Base-by-base conservation (phyloP, 2,113 vertebrate species). In the Piprites chloris region DNA sequence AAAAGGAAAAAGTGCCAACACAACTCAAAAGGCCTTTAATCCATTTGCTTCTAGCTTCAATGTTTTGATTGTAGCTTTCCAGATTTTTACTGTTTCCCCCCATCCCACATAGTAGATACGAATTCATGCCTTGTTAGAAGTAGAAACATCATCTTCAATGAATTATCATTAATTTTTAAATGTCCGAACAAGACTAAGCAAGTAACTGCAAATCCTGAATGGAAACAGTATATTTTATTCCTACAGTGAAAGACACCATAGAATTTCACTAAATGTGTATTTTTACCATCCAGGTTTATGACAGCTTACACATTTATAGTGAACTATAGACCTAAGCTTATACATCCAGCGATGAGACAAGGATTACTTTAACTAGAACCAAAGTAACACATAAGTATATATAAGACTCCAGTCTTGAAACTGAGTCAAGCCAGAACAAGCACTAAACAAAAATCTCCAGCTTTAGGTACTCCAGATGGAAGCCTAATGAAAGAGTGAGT, bases 21-120 rank as follows among this genome's bases (percentile, higher is more conserved):
- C 49, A 91, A 87, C 62, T 91, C 59, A 88, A 91, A 96, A 84
- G 79, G 73, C 74, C 85, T 95, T 94, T 86, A 92, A 96, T 96
- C 68, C 37, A 66, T 94, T 97, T 94, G 83, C 62, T 92, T 84
- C 74, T 85, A 59, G 86, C 77, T 85, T 87, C 6, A 63, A 68
- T 82, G 61, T 49, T 95, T 85, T 83, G 63, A 94, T 14, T 85
- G 37, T 55, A 91, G 80, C 80, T 85, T 80, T 89, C 47, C 68
- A 91, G 69, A 93, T 87, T 92, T 97, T 89, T 76, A 63, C 39
- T 78, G 73, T 93, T 66, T 55, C 10, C 14, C 3, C 7, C 9
- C 11, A 21, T 30, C 4, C 4, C 1, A 0, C 93, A 95, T 15
- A 87, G 85, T 27, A 93, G 59, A 87, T 77, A 35, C 39, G 39